phyloP scores from a whole-genome alignment of 2,113 vertebrate species.

The Camelus bactrianus region DNA sequence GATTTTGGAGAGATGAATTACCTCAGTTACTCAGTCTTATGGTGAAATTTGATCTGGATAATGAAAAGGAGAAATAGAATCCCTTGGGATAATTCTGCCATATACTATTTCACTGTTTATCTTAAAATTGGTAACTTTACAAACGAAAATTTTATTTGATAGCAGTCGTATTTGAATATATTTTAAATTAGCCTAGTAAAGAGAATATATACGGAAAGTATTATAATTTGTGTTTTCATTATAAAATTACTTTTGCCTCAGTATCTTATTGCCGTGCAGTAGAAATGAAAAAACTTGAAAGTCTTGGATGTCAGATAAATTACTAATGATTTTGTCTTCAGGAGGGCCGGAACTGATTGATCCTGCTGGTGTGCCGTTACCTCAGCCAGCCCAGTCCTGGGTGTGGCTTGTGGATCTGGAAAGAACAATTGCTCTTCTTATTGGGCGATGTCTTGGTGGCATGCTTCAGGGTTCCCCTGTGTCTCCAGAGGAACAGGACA shows the following conservation, averaged over 20 bases:
- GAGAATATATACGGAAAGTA: not conserved
- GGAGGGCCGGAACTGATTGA: slow-evolving; percentile 94
- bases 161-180: not conserved
- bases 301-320: slow-evolving; percentile 46
- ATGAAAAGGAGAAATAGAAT: slow-evolving; percentile 21
- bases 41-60: slow-evolving; percentile 24
- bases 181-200: slow-evolving; percentile 51
- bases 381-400: slow-evolving; percentile 93
- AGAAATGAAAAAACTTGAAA: slow-evolving; percentile 48
- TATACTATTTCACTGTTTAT: slow-evolving; percentile 46
- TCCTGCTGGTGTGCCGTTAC: slow-evolving; percentile 90
- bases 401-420: slow-evolving; percentile 99
- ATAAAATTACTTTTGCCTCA: slow-evolving; percentile 60
- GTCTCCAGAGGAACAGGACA: slow-evolving; percentile 96
- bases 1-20: slow-evolving; percentile 22
- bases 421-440: slow-evolving; percentile 95
- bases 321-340: slow-evolving; percentile 72
- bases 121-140: slow-evolving; percentile 61
- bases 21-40: not conserved
- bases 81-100: slow-evolving; percentile 15
- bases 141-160: slow-evolving; percentile 50
- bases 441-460: slow-evolving; percentile 96
- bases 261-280: not conserved
- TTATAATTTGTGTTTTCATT: slow-evolving; percentile 35
- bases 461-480: slow-evolving; percentile 96